A percentile compares a stretch with the other conserved stretches of the same genome.
phyloP scores from a whole-genome alignment of 2,797 vertebrate genomes.

The Tapirus indicus region DNA sequence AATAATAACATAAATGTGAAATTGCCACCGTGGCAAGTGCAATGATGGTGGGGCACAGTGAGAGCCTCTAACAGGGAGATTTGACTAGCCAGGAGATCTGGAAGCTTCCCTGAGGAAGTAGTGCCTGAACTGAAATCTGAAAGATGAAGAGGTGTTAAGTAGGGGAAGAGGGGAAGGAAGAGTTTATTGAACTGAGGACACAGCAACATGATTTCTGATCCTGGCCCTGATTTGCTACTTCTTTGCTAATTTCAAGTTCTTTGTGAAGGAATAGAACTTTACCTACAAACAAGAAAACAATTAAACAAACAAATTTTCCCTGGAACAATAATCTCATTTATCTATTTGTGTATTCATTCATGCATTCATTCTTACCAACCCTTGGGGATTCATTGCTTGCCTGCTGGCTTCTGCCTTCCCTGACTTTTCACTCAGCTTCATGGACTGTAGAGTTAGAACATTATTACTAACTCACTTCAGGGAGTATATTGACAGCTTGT shows the following conservation, averaged over 20 bases:
- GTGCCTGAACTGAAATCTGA: neutral
- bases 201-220: neutral
- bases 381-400: neutral
- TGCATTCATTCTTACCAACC: neutral
- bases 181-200: neutral
- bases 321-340: neutral
- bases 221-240: neutral
- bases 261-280: neutral
- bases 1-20: neutral
- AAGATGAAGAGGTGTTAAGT: neutral
- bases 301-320: neutral
- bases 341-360: neutral
- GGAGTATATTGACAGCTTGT: neutral
- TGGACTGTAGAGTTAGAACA: neutral
- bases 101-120: neutral
- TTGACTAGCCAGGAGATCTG: neutral
- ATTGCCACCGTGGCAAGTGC: neutral
- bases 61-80: neutral
- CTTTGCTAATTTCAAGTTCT: neutral
- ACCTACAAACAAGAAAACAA: neutral
- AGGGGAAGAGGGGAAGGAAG: neutral
- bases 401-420: neutral
- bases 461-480: conserved; percentile 41
- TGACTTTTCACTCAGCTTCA: neutral
- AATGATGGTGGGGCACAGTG: neutral